Evolutionary conservation across 2,888 invertebrate species (phyloP).

Genomic region (Drosophila nigricruria): DNA sequence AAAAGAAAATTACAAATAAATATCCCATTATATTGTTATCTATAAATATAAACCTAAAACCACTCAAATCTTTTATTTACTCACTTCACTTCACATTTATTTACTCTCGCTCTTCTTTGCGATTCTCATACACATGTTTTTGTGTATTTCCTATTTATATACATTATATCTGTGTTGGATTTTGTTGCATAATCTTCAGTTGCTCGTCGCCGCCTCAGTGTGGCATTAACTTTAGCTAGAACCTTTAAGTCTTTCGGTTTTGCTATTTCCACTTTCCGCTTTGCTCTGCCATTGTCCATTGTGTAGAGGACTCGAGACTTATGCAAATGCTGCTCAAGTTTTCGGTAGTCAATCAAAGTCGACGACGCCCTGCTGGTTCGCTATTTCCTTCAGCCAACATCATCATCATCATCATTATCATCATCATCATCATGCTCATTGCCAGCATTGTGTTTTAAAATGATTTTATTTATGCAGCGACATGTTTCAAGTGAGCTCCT

Average conservation of each 20-base stretch:
- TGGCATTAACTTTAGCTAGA: conserved; percentile 14
- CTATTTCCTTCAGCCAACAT: conserved; percentile 20
- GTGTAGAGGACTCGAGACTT: conserved; percentile 53
- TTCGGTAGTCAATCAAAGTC: conserved; percentile 63
- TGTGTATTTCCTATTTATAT: conserved; percentile 5
- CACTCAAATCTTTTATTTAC: background rate
- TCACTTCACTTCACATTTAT: background rate
- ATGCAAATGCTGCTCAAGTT: conserved; percentile 64
- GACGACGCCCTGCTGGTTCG: conserved; percentile 32
- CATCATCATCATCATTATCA: conserved; percentile 19
- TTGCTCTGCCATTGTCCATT: conserved; percentile 35
- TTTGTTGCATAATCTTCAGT: conserved; percentile 14
- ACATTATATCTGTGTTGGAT: conserved; percentile 11
- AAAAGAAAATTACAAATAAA: too few relatives aligned
- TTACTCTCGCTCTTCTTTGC: conserved; percentile 3
- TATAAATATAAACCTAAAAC: background rate
- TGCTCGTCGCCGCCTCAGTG: conserved; percentile 4
- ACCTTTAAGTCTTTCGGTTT: conserved; percentile 20
- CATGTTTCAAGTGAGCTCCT: conserved; percentile 69
- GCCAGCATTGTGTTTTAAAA: conserved; percentile 65
- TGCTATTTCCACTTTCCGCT: conserved; percentile 10
- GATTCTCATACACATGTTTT: conserved; percentile 21
- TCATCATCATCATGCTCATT: conserved; percentile 35
- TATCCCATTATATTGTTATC: background rate
- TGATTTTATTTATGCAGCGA: conserved; percentile 77